phyloP scores from a whole-genome alignment of 2,797 vertebrate genomes.

The Prunella strophiata region DNA sequence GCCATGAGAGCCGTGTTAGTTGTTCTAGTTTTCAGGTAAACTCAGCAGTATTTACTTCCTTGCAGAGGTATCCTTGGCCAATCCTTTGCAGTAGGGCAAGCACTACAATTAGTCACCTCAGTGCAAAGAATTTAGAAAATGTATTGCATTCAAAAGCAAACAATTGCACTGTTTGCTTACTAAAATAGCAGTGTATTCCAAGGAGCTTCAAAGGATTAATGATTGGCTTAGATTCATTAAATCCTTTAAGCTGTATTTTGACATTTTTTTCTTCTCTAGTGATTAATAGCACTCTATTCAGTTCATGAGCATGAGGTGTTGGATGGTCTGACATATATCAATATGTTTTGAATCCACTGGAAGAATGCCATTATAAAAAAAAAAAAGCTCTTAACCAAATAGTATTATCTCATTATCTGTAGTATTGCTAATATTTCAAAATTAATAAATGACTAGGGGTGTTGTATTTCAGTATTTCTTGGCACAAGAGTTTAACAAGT shows the following conservation, averaged over 20 bases:
- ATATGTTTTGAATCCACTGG: neutral
- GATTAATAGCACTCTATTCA: conserved; percentile 5
- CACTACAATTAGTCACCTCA: neutral
- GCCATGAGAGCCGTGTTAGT: neutral
- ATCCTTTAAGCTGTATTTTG: conserved; percentile 7
- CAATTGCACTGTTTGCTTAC: neutral
- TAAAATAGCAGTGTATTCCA: neutral
- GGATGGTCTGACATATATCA: neutral
- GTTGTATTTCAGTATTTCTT: neutral
- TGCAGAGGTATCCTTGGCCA: neutral
- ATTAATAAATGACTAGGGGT: neutral
- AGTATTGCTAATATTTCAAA: neutral
- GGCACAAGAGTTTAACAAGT: neutral
- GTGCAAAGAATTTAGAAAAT: neutral
- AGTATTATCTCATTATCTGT: neutral
- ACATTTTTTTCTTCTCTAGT: conserved; percentile 23
- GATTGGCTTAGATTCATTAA: neutral
- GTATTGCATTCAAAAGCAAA: neutral
- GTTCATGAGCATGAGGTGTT: neutral
- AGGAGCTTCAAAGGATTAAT: neutral
- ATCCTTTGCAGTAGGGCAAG: neutral
- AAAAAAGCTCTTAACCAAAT: neutral
- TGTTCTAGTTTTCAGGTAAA: neutral
- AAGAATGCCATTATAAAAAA: neutral
- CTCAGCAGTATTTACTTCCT: neutral